These are phyloP conservation scores for Moxostoma hubbsi DNA, from an alignment of 2,797 vertebrate species.

Conservation along the genomic window DNA sequence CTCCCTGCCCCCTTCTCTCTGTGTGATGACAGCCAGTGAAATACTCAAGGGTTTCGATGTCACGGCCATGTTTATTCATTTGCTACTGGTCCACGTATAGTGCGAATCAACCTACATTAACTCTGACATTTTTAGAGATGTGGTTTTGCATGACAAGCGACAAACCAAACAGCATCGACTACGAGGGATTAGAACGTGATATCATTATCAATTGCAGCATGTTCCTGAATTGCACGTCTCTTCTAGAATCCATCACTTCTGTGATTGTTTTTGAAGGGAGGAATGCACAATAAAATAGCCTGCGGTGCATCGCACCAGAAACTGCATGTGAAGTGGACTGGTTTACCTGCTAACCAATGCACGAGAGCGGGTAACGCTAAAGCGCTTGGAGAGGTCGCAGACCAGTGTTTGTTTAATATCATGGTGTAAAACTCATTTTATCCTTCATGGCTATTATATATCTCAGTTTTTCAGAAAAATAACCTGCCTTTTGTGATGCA, in stretches of 20 bases:
- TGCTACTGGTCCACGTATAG: neutral
- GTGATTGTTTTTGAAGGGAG: neutral
- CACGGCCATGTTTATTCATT: neutral
- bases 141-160: neutral
- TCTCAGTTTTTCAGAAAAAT: neutral
- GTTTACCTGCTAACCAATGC: neutral
- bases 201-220: neutral
- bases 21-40: too few relatives aligned
- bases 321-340: neutral
- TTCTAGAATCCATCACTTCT: neutral
- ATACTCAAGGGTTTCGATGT: neutral
- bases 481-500: neutral
- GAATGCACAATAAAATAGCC: neutral
- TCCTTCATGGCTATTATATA: neutral
- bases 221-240: constrained; percentile 2
- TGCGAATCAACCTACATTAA: constrained; percentile 20
- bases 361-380: neutral
- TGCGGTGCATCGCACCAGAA: neutral
- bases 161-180: constrained; percentile 21
- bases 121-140: constrained; percentile 16
- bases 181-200: neutral
- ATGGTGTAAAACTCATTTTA: neutral
- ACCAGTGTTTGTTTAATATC: neutral
- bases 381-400: neutral
- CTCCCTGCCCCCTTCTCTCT: too few relatives aligned